Base-by-base conservation (phyloP, 64 coral and sea anemone genomes). In the Porites lutea region DNA sequence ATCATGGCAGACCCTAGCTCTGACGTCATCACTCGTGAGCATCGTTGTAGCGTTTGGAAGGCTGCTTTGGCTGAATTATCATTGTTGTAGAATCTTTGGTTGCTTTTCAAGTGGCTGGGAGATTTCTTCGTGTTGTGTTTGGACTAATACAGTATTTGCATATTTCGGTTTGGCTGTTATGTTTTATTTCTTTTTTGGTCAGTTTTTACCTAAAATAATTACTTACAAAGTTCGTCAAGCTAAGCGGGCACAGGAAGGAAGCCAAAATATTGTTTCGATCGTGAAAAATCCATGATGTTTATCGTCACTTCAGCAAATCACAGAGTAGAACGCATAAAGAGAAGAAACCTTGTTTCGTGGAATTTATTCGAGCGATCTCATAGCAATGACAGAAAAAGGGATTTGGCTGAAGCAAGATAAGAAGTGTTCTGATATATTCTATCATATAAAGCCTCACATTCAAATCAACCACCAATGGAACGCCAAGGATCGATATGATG, bases 181-280 rank as follows among this genome's bases (percentile, higher is more conserved):
- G 73, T n/a, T 76, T 13, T 51, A 76, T 76, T 76, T 76, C 18
- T 76, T 76, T 48, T 76, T 76, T 2, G 73, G 73, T 5, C 73
- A 52, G 73, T 76, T 51, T 52, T 13, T 76, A 16, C 73, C 73
- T 13, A 4, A 50, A 48, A 52, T 76, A 4, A 19, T 76, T 44
- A n/a, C 73, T 2, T 76, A 50, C 18, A 7, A 44, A 18, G 45
- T 18, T 19, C 73, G 46, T 76, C 73, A 76, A 51, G 45, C 11
- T 76, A 76, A 76, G 48, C 13, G 49, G 16, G 15, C 73, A 16
- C 13, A 76, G 3, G 48, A 16, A 5, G 8, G 16, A 51, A 76
- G 19, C 46, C 5, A 2, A 2, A 76, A 76, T 6, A 50, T 50
- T n/a, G 73, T 76, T n/a, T 13, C 73, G 8, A 48, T 76, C n/a